phyloP scores from a whole-genome alignment of 2,888 invertebrate species.

The Megaustenia siamemsis region DNA sequence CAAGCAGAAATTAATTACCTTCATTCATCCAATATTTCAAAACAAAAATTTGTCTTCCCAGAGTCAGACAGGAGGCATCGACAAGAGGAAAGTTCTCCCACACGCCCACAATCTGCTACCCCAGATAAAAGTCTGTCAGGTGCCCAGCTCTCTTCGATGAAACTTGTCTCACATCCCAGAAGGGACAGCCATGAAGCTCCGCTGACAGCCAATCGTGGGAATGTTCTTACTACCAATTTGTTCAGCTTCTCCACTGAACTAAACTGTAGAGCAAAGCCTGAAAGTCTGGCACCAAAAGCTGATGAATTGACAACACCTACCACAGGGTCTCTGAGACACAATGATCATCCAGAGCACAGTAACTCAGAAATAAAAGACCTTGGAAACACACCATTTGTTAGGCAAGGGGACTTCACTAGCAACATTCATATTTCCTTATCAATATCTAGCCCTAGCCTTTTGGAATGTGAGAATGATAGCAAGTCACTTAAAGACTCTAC shows the following conservation, averaged over 20 bases:
- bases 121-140: not conserved
- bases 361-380: not conserved
- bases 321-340: not conserved
- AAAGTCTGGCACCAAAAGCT: not conserved
- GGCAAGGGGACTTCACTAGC: not conserved
- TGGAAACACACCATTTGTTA: not conserved
- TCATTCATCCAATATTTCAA: too few species aligned
- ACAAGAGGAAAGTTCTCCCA: not conserved
- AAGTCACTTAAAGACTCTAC: not conserved
- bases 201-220: not conserved
- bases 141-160: not conserved
- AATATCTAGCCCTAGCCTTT: too few species aligned
- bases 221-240: slow-evolving; percentile 33
- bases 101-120: not conserved
- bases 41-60: too few species aligned
- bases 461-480: not conserved
- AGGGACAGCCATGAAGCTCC: not conserved
- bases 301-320: not conserved
- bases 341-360: not conserved
- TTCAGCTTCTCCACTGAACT: slow-evolving; percentile 30
- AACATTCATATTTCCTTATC: not conserved
- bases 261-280: not conserved
- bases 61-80: not conserved
- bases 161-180: not conserved
- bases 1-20: too few species aligned